A percentile compares a stretch with the other conserved stretches of the same genome.
phyloP scores from a whole-genome alignment of 37 sponge, comb jelly and placozoan species.

The Lycopodina hypogea region DNA sequence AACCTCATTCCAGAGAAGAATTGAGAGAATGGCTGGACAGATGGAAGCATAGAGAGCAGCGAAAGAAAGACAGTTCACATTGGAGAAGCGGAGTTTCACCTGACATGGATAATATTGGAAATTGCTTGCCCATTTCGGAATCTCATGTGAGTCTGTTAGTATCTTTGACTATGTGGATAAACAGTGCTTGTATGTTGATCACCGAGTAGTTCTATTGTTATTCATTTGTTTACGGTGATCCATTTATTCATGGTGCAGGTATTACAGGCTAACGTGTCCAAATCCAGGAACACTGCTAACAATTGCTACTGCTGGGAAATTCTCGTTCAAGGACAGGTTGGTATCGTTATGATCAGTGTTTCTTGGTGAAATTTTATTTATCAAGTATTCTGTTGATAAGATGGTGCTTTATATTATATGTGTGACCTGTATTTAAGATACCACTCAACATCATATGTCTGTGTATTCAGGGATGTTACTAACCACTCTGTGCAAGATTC shows the following conservation, averaged over 20 bases:
- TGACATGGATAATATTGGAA: background rate
- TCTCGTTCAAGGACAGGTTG: slow-evolving; percentile 17
- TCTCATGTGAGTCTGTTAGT: background rate
- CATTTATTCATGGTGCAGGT: background rate
- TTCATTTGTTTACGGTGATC: no score
- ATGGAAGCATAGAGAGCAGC: slow-evolving; percentile 9
- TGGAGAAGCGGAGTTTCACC: background rate
- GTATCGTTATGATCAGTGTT: background rate
- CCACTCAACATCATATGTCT: no score
- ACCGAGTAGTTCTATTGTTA: no score
- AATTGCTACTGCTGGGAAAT: slow-evolving; percentile 2
- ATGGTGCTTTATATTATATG: no score
- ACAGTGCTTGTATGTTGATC: background rate
- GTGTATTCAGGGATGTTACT: no score
- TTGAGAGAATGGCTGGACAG: slow-evolving; percentile 31
- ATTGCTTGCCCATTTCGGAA: background rate
- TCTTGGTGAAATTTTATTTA: no score
- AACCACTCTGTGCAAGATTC: no score
- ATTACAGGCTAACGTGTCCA: background rate
- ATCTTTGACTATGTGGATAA: background rate
- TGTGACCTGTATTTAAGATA: no score
- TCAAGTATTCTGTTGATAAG: no score
- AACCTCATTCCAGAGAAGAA: slow-evolving; percentile 43
- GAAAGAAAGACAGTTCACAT: background rate
- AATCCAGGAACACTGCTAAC: background rate